phyloP scores from a whole-genome alignment of 2,113 vertebrate species.

The Fulica atra region DNA sequence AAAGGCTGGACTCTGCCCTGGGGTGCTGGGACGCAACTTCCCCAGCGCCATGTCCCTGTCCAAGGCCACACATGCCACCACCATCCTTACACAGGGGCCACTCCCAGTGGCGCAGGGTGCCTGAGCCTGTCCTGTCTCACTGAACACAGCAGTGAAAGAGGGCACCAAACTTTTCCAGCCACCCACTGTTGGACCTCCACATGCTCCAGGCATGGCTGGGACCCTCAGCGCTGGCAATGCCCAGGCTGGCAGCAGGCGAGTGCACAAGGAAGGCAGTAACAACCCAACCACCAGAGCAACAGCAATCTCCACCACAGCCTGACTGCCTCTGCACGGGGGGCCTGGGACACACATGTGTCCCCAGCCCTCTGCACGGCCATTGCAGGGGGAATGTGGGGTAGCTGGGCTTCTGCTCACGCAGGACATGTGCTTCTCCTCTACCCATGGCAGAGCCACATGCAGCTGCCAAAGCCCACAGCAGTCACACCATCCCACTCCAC shows the following conservation, averaged over 20 bases:
- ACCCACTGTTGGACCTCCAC: rapidly evolving
- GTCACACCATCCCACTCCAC: not conserved
- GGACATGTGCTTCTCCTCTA: not conserved
- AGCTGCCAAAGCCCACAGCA: not conserved
- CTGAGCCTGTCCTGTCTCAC: not conserved
- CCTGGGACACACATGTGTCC: not conserved
- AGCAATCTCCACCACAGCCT: not conserved
- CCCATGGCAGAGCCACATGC: not conserved
- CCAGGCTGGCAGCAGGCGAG: not conserved
- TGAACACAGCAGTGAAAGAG: rapidly evolving
- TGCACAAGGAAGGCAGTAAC: not conserved
- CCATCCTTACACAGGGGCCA: not conserved
- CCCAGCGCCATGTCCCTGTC: rapidly evolving
- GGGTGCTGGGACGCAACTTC: not conserved
- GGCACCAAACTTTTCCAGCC: not conserved
- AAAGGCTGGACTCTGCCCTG: constrained; percentile 25
- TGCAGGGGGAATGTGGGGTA: not conserved
- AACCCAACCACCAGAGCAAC: rapidly evolving
- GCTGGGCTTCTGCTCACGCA: not conserved
- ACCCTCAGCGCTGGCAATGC: not conserved
- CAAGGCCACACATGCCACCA: constrained; percentile 8
- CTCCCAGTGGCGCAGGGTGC: rapidly evolving
- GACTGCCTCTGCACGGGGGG: rapidly evolving
- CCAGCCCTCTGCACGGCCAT: not conserved
- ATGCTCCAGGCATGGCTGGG: rapidly evolving